Evolutionary conservation across 2,888 invertebrate species (phyloP).

Genomic region (Lasius platythorax): DNA sequence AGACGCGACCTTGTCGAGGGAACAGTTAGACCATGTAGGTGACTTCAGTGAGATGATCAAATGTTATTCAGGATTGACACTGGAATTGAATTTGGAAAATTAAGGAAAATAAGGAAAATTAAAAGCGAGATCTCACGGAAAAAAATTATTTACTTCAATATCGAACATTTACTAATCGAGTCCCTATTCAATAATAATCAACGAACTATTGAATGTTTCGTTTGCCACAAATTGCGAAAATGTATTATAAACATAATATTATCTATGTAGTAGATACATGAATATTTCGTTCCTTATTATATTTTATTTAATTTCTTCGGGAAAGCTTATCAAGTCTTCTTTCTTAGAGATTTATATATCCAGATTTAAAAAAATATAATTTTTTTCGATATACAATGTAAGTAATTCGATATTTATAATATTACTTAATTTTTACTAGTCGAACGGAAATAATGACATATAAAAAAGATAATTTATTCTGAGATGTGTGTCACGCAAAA

Average conservation of each 20-base stretch:
- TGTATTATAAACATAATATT: background rate
- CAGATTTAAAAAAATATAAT: background rate
- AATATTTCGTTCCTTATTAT: background rate
- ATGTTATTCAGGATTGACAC: background rate
- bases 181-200: background rate
- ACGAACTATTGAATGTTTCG: background rate
- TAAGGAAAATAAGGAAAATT: slow-evolving; percentile 1
- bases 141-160: slow-evolving; percentile 14
- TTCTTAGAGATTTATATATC: background rate
- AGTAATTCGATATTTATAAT: background rate
- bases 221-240: background rate
- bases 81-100: background rate
- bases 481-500: background rate
- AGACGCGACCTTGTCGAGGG: slow-evolving; percentile 11
- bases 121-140: background rate
- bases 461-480: background rate
- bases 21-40: background rate
- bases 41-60: background rate
- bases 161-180: background rate
- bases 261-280: background rate
- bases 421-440: background rate
- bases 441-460: background rate
- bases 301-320: background rate
- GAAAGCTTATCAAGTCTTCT: background rate
- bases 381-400: background rate